Percentiles rank a stretch among this genome's conserved stretches.
These are phyloP conservation scores for Macrotus californicus DNA, from an alignment of 2,113 vertebrate species.

Conservation along the genomic window DNA sequence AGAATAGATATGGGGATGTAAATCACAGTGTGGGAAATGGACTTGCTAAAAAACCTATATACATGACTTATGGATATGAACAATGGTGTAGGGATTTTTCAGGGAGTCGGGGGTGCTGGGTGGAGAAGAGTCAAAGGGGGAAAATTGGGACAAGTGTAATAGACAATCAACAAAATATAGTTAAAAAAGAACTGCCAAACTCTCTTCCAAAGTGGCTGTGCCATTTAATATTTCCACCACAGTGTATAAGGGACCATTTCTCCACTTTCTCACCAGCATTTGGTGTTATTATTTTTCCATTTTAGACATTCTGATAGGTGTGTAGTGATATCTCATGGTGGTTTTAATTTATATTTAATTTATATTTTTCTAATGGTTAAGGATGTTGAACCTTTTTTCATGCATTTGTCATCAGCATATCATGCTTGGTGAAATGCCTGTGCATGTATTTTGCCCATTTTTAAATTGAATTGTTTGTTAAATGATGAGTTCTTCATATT, in stretches of 20 bases:
- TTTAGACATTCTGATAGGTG: neutral
- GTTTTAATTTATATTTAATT: neutral
- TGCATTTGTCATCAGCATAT: neutral
- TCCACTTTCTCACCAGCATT: neutral
- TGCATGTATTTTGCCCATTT: neutral
- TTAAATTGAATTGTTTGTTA: neutral
- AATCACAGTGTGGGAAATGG: too few species aligned
- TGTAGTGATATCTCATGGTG: neutral
- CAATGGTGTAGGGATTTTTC: too few species aligned
- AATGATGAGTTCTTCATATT: neutral
- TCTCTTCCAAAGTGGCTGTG: neutral
- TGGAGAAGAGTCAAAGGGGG: too few species aligned
- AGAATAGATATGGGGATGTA: too few species aligned
- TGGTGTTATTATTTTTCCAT: neutral
- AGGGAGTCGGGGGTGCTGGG: too few species aligned
- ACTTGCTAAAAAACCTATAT: too few species aligned
- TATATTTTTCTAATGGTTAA: neutral
- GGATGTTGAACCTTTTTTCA: neutral
- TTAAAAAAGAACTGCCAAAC: neutral
- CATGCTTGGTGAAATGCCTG: neutral
- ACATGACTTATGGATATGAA: too few species aligned
- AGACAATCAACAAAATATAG: too few species aligned
- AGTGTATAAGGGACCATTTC: neutral
- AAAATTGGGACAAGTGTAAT: too few species aligned
- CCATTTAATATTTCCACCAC: neutral